Base-by-base conservation (phyloP, 2,888 invertebrate genomes). In the Leptopterna dolabrata region DNA sequence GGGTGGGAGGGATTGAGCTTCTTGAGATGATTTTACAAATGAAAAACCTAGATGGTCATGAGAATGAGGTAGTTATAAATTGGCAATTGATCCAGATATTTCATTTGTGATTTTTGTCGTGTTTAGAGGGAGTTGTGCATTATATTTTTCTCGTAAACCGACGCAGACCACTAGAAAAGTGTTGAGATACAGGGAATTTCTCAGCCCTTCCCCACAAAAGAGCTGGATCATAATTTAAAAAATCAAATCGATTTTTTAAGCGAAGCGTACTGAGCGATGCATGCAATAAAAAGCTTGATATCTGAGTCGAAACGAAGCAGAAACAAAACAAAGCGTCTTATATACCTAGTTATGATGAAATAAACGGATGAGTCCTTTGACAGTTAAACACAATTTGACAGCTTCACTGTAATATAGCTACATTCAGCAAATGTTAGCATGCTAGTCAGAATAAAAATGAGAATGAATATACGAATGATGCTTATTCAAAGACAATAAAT, bases 121-220 rank as follows among this genome's bases (percentile, higher is more conserved):
- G 7, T 47, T 47, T 47, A 14, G 47, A 47, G 47, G 55, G 24
- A 24, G 13, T 24, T 63, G n/a, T 36, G 2, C 36, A 36, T 36
- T 36, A 36, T 7, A 36, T 36, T 27, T 63, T 7, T 63, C 63
- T 19, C 19, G 24, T 24, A 6, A 19, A 63, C 24, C 63, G 19
- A 63, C n/a, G 63, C 63, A 24, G 63, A 24, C 24, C 24, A 63
- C 24, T 24, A 24, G 63, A 27, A 63, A 55, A 63, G 7, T 47
- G 14, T 4, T 63, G 24, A 24, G 24, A 24, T 36, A 9, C 0
- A 27, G 45, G 43, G 4, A 19, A 45, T 45, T 63, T 3, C 45
- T 43, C 78, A 78, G 45, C 78, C 78, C 78, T 43, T 78, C 19
- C 78, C 78, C 78, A 43, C 41, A 27, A 78, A 43, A 78, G 45